Percentiles rank a stretch among this genome's conserved stretches.
Conservation (phyloP, 2,797 vertebrate species). For the Hypotaenidia philippensis region DNA sequence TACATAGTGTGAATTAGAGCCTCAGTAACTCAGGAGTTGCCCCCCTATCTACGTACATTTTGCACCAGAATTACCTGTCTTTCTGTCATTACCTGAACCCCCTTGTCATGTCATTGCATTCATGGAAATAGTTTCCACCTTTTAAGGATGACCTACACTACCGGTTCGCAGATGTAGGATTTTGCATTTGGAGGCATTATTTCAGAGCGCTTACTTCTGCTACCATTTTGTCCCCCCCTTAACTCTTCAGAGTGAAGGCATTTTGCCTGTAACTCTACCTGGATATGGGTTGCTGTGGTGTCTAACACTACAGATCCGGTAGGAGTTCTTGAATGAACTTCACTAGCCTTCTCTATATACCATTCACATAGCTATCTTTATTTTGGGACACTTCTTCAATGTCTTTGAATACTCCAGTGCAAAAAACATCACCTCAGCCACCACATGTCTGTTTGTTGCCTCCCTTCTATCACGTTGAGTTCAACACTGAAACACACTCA, state of each 20-base stretch:
- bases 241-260: background rate
- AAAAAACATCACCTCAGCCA: background rate
- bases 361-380: background rate
- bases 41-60: background rate
- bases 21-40: background rate
- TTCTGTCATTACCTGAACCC: background rate
- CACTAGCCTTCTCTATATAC: background rate
- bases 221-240: background rate
- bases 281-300: background rate
- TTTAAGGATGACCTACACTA: background rate
- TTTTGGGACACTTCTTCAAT: background rate
- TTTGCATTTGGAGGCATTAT: background rate
- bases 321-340: background rate
- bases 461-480: conserved; percentile 16
- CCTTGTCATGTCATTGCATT: background rate
- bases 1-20: background rate
- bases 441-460: conserved; percentile 12
- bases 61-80: background rate
- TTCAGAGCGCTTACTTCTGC: background rate
- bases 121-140: background rate
- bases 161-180: background rate
- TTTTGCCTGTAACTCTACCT: background rate
- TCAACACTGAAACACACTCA: conserved; percentile 3
- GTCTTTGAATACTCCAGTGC: background rate
- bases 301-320: background rate